Evolutionary conservation across 37 sponge, comb jelly and placozoan genomes (phyloP), one percentile per base, ranked within the genome.

Genomic region (Eunapius fragilis): DNA sequence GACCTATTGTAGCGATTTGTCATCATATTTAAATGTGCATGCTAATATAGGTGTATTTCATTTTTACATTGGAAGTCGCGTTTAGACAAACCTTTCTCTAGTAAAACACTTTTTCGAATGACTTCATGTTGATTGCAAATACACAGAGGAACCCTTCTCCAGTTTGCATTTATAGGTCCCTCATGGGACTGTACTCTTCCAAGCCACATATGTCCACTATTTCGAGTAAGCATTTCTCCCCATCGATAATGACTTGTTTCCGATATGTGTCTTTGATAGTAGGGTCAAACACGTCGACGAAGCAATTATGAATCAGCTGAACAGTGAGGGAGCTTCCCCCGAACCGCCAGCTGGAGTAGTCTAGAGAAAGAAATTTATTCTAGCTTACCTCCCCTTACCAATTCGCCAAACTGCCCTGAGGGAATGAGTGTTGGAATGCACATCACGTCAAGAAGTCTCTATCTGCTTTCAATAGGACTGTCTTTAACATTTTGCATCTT

Each of bases 151-250:
- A 98, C 27, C 98, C 98, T 71, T 98, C 98, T 47, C 96, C 98
- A 17, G 98, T 98, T 71, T 96, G 88, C 98, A 98, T 98, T 84
- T 98, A 98, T 88, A 95, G 98, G 72, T 97, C 98, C 37, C 96
- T 81, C 98, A 97, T 97, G 48, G 98, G 95, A 85, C 95, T 95
- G 84, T 95, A 95, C 75, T 97, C 97, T 67, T 97, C 95, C 35
- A 94, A 95, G 37, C 97, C 97, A 4, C 95, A 94, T 38, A 95
- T 97, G 77, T 97, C 97, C 31, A 97, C 77, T 31, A 97, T 97
- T 76, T 97, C 94, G 69, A 94, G 86, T 7, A 94, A 76, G 85
- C 94, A 94, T 3, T 91, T 90, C 70, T 94, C 94, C 10, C 94
- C 91, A 37, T 94, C 94, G 32, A 94, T 94, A 1, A 94, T 91